Evolutionary conservation across 2,888 invertebrate genomes (phyloP), one percentile per base, ranked within the genome.

Genomic region (Piscicola geometra): DNA sequence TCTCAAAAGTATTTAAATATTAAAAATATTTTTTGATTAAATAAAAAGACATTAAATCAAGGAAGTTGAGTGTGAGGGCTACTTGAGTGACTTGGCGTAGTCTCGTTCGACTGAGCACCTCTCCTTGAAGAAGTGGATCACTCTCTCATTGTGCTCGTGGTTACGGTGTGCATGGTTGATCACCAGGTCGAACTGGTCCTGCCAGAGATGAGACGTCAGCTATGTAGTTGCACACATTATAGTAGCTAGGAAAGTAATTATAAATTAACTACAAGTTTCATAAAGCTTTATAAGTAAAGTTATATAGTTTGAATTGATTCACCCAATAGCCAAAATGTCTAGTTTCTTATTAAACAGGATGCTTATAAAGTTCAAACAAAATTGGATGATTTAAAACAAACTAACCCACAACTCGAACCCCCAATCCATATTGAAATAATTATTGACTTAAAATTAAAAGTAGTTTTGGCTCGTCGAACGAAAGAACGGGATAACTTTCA

Each of bases 101-200:
- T 97, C 97, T 83, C 91, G 89, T 89, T 99, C 98, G 86, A 98
- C 96, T 81, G 90, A 89, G 86, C 95, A 93, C 85, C 97, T 88
- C 86, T 99, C 97, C 84, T 93, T 91, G 78, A 97, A 91, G 85
- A 97, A 98, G 87, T 92, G 92, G 82, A 94, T 93, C 88, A 93
- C 95, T 88, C 91, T 91, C 87, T 99, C 98, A 88, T 97, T 89
- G 88, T 96, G 96, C 83, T 97, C 97, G 82, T 98, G 94, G 85
- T 98, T 97, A 88, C 94, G 94, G 85, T 93, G 92, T 82, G 98
- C 97, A 88, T 98, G 96, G 85, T 90, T 88, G 84, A 94, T 92
- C 88, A 99, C 90, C 89, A 93, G 93, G 86, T 97, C 96, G 88
- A 93, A 96, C 88, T 97, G 96, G 90, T 99, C 98, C 98, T 98